Evolutionary conservation across 2,113 vertebrate species (phyloP), one percentile per base, ranked within the genome.

Genomic region (Pollachius pollachius): DNA sequence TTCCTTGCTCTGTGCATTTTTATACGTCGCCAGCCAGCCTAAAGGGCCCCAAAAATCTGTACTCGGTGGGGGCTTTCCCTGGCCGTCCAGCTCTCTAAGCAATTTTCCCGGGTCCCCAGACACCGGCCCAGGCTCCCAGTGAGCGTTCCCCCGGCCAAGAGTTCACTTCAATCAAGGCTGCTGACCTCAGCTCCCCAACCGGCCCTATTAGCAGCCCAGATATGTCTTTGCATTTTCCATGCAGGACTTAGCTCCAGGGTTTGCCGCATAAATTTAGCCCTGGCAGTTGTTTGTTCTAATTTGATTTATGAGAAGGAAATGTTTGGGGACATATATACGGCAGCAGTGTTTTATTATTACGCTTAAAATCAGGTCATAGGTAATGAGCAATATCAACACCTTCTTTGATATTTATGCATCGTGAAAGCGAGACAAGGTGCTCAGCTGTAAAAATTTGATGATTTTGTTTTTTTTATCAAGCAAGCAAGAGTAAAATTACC

Each of bases 171-270:
- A 13, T 76, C 64, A 76, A 85, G 83, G 79, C 66, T 88, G 88
- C 87, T 89, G 89, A 89, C 88, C 87, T 89, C 81, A 87, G 85
- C 85, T 81, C 71, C 70, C 67, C 75, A 85, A 87, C 84, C 81
- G 83, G 67, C 80, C 82, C 74, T 81, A 89, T 88, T 84, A 84
- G 74, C 72, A 85, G 67, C 73, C 69, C 68, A 77, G 76, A 86
- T 85, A 86, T 76, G 60, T 85, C 74, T 82, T 74, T 78, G 77
- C 78, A 84, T 86, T 86, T 78, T 72, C 70, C 74, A 83, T 77
- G 81, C 78, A 74, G 77, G 62, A 81, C 80, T 77, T 77, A 71
- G 84, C 81, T 78, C 52, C 58, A 62, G 78, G 85, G 65, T 69
- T 57, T 74, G 71, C 25, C 77, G 81, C 80, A 88, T 85, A 89